Base-by-base conservation (phyloP, 2,888 invertebrate genomes). In the Tethea ocularis region DNA sequence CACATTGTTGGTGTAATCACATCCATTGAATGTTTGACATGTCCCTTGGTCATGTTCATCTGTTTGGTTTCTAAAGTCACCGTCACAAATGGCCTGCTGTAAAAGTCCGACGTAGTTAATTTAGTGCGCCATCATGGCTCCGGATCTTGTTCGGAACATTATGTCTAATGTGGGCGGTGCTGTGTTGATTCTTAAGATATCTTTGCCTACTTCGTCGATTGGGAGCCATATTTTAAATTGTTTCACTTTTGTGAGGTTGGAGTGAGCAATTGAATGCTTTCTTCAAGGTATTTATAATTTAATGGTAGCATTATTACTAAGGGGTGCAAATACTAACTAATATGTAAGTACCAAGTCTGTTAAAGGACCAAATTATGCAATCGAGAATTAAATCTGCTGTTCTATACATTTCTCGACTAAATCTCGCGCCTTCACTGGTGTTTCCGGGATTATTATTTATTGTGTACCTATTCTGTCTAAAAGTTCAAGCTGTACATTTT, bases 161-260 rank as follows among this genome's bases (percentile, higher is more conserved):
- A 81, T 80, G 75, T 75, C 65, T 67, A 61, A 72, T 75, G 89
- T 89, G 84, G 89, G 90, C 86, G 89, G 81, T 68, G 69, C 69
- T 71, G 74, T 80, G 85, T 86, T 83, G 84, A 88, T 88, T 87
- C 78, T 78, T 71, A 84, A 86, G 84, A 86, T 87, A 87, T 83
- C 77, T 71, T 63, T 62, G 75, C 67, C 69, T 72, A 74, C 76
- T 74, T 73, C 59, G 66, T 66, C 61, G 67, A 71, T 73, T 51
- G 59, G 58, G 56, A 60, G 52, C 63, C 70, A 56, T 82, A 82
- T 82, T 84, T 77, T 71, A 69, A 24, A 57, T 46, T n/a, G 20
- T 57, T 15, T 29, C 24, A 17, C 20, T 10, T 17, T n/a, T 1
- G 46, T 46, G 46, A 46, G 46, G 1, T 10, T 20, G 10, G 20